Conservation (phyloP, 1,140 invertebrate genomes). For the Lucilia sericata region DNA sequence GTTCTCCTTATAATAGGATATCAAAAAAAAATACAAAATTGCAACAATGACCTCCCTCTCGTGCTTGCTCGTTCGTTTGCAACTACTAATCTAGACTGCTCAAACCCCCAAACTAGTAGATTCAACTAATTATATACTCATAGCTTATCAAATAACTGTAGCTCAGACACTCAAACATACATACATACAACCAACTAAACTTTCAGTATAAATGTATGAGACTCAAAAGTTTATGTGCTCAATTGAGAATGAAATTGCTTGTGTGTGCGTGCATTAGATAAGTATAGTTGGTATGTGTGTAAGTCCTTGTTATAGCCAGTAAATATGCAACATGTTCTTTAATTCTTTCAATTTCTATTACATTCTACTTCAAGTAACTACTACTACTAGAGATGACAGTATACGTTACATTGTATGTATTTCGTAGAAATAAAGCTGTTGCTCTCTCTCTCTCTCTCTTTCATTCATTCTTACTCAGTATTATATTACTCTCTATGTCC, state of each 20-base stretch:
- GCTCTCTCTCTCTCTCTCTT: neutral
- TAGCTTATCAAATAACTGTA: slow-evolving; percentile 21
- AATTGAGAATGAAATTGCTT: slow-evolving; percentile 38
- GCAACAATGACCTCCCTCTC: neutral
- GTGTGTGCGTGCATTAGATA: neutral
- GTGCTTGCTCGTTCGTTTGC: slow-evolving; percentile 3
- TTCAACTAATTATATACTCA: slow-evolving; percentile 13
- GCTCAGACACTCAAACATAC: neutral
- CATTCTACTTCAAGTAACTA: neutral
- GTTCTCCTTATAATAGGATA: no score
- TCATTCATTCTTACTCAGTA: neutral
- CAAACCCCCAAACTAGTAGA: neutral
- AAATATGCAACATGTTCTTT: slow-evolving; percentile 22
- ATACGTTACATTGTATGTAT: no score
- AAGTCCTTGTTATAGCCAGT: neutral
- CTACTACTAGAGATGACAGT: no score
- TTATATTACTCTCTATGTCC: neutral
- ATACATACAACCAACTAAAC: neutral
- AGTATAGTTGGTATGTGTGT: neutral
- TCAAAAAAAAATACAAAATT: no score
- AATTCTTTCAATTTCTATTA: slow-evolving; percentile 19
- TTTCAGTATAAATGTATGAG: neutral
- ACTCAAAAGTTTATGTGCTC: slow-evolving; percentile 27
- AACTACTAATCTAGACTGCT: slow-evolving; percentile 26
- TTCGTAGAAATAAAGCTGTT: no score